Conservation (phyloP, 2,113 vertebrate species). For the Sula dactylatra region DNA sequence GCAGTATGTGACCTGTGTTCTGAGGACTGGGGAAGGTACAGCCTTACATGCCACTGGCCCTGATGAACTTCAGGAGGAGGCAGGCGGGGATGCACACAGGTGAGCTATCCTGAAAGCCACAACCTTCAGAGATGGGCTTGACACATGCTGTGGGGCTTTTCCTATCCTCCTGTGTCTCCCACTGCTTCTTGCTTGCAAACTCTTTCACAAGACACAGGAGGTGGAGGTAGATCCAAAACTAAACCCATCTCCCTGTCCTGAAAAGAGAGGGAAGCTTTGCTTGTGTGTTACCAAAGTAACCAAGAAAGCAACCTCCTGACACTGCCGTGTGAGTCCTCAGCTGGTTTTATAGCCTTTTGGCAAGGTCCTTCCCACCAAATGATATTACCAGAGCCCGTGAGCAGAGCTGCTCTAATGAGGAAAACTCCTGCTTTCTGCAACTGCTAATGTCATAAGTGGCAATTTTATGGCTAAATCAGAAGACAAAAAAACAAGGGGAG, state of each 20-base stretch:
- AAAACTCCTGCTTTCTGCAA: constrained; percentile 55
- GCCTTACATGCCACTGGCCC: neutral
- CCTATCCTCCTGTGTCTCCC: neutral
- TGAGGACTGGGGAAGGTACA: neutral
- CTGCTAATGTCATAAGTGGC: constrained; percentile 59
- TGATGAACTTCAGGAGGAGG: neutral
- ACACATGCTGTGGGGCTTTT: neutral
- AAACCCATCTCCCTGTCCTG: neutral
- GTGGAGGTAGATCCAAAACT: neutral
- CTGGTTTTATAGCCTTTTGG: constrained; percentile 24
- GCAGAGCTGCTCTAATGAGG: constrained; percentile 39
- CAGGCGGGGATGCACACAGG: neutral
- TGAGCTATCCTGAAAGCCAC: neutral
- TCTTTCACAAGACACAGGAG: neutral
- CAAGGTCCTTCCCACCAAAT: neutral
- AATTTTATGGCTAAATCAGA: constrained; percentile 62
- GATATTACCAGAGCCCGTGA: constrained; percentile 51
- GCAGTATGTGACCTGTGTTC: neutral
- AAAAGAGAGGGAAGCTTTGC: constrained; percentile 28
- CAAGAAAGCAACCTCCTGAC: constrained; percentile 47
- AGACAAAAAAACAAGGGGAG: constrained; percentile 28
- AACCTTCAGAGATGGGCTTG: neutral
- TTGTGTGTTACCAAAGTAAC: constrained; percentile 66
- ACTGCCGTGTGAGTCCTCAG: constrained; percentile 5
- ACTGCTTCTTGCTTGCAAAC: neutral